These are phyloP conservation scores for Netelia melanura DNA, from an alignment of 2,888 invertebrate species.

Conservation along the genomic window DNA sequence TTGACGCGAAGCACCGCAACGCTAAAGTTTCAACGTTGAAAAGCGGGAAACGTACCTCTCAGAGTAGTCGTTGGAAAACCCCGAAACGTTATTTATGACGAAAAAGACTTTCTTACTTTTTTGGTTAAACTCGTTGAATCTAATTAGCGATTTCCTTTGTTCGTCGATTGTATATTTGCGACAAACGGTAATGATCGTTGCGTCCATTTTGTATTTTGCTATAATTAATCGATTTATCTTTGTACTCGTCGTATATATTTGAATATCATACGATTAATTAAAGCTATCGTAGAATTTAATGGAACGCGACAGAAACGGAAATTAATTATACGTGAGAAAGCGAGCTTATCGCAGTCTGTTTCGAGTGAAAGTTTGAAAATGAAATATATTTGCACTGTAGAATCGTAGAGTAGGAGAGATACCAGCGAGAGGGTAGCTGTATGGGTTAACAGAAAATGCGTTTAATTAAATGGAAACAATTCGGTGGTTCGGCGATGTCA, in stretches of 20 bases:
- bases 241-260: no score
- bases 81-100: no score
- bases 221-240: no score
- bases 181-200: no score
- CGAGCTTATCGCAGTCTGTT: neutral
- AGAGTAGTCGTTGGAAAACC: no score
- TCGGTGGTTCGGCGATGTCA: constrained; percentile 61
- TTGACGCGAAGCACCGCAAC: neutral
- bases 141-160: no score
- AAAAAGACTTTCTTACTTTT: no score
- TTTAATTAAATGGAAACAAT: constrained; percentile 81
- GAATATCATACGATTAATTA: neutral
- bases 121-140: no score
- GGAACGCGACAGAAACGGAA: neutral
- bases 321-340: neutral
- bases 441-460: constrained; percentile 75
- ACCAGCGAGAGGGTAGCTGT: neutral
- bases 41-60: neutral
- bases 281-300: neutral
- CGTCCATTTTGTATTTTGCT: no score
- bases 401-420: neutral
- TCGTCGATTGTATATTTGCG: no score
- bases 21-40: constrained; percentile 12
- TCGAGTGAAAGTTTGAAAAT: neutral
- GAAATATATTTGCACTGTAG: neutral